phyloP scores from a whole-genome alignment of 1,140 invertebrate species.

The Drosophila seguyi region DNA sequence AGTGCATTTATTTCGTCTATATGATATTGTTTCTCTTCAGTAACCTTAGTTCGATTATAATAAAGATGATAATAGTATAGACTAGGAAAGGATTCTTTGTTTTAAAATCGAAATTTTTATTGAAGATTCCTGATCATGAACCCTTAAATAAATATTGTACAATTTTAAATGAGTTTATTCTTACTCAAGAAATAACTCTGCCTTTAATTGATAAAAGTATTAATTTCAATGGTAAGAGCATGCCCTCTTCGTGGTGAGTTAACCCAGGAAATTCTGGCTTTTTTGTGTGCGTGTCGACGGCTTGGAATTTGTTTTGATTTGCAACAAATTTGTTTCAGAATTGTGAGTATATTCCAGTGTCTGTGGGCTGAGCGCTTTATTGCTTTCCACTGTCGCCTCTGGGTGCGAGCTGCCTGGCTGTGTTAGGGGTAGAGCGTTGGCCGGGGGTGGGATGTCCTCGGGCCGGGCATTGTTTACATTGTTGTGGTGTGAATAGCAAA shows the following conservation, averaged over 20 bases:
- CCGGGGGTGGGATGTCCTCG: conserved; percentile 59
- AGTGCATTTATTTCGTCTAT: background rate
- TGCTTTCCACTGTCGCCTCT: conserved; percentile 71
- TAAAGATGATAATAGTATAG: too few species aligned
- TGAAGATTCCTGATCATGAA: too few species aligned
- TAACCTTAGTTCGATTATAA: too few species aligned
- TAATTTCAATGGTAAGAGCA: conserved; percentile 18
- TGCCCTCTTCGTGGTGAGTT: background rate
- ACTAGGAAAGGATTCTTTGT: too few species aligned
- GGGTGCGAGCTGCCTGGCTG: conserved; percentile 5
- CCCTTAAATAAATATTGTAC: too few species aligned
- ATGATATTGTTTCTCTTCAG: background rate
- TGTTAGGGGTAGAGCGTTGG: conserved; percentile 12
- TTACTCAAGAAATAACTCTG: too few species aligned
- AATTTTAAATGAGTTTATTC: too few species aligned
- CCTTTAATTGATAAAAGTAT: background rate
- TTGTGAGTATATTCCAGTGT: conserved; percentile 53
- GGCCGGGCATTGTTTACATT: conserved; percentile 70
- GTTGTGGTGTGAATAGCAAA: conserved; percentile 82
- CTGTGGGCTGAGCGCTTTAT: conserved; percentile 61
- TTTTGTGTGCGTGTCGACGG: conserved; percentile 40
- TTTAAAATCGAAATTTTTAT: too few species aligned
- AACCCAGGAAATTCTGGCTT: conserved; percentile 3
- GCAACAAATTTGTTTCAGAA: conserved; percentile 73
- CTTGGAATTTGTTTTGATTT: conserved; percentile 81